Percentiles rank a stretch among this genome's conserved stretches.
These are phyloP conservation scores for Lasioglossum lativentre DNA, from an alignment of 2,888 invertebrate genomes.

Conservation along the genomic window DNA sequence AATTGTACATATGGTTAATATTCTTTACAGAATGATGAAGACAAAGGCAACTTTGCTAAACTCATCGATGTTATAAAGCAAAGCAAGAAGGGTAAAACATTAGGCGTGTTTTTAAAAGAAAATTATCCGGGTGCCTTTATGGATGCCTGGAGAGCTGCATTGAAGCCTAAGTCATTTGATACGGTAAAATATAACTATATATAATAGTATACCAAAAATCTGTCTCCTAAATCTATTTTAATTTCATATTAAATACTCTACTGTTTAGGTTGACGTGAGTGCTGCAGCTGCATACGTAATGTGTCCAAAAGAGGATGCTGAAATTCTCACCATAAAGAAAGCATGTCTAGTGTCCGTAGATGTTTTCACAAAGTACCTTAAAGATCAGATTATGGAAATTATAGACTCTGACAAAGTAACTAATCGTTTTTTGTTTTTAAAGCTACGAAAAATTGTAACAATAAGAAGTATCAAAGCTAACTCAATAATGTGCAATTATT, in stretches of 20 bases:
- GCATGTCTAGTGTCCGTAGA: slow-evolving; percentile 97
- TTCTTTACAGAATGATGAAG: slow-evolving; percentile 91
- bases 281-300: slow-evolving; percentile 93
- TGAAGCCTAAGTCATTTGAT: slow-evolving; percentile 93
- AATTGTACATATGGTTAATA: not conserved
- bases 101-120: slow-evolving; percentile 97
- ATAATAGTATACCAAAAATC: not conserved
- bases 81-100: slow-evolving; percentile 94
- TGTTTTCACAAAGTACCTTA: slow-evolving; percentile 97
- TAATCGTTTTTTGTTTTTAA: not conserved
- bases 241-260: not conserved
- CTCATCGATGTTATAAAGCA: slow-evolving; percentile 92
- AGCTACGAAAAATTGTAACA: not conserved
- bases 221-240: not conserved
- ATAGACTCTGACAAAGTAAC: slow-evolving; percentile 97
- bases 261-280: slow-evolving; percentile 90
- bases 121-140: slow-evolving; percentile 97
- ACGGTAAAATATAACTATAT: slow-evolving; percentile 85
- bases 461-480: not conserved
- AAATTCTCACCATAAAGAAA: slow-evolving; percentile 95
- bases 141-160: slow-evolving; percentile 93
- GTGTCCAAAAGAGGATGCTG: slow-evolving; percentile 97
- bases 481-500: not conserved
- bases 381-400: slow-evolving; percentile 99
- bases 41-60: slow-evolving; percentile 91